Evolutionary conservation across 2,113 vertebrate genomes (phyloP), one percentile per base, ranked within the genome.

Genomic region (Mastomys natalensis): DNA sequence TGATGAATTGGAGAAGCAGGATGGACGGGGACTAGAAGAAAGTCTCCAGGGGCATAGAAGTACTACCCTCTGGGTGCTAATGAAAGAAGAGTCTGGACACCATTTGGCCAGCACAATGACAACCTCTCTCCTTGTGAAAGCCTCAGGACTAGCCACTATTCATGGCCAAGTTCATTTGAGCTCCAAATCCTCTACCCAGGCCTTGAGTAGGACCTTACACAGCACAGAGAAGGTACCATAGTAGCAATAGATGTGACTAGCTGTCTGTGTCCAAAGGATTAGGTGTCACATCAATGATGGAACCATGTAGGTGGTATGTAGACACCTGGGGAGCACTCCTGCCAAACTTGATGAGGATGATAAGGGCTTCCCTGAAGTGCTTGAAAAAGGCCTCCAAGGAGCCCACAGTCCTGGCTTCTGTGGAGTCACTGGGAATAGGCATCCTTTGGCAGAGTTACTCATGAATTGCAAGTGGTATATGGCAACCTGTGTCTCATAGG

Each of bases 51-150:
- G 51, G 45, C 24, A 91, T 99, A 98, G 99, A 53, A 99, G 99
- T 70, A 99, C 99, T 64, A 99, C 99, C n/a, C 99, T 99, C 99
- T 99, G 99, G 97, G 99, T 99, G 98, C 99, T 99, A 98, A 99
- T 99, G 98, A 99, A 99, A 90, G 99, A 99, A 0, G 99, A 98
- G 48, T 99, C 99, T 0, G 99, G 99, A 94, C 99, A 99, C 99
- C 99, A 99, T 82, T 99, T 99, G 0, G 99, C 99, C 92, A 99
- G 99, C 12, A 99, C 99, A 0, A 99, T 98, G 91, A 99, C 99
- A 74, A 99, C 98, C 43, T 99, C 99, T 0, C 99, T 99, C n/a
- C 62, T 99, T 99, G 99, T 99, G 99, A 99, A 99, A 99, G 12
- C 99, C 99, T 85, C 97, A 98, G 9, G 99, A 98, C 98, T 99